Evolutionary conservation across 1,140 invertebrate genomes (phyloP).

Genomic region (Cydia pomonella): DNA sequence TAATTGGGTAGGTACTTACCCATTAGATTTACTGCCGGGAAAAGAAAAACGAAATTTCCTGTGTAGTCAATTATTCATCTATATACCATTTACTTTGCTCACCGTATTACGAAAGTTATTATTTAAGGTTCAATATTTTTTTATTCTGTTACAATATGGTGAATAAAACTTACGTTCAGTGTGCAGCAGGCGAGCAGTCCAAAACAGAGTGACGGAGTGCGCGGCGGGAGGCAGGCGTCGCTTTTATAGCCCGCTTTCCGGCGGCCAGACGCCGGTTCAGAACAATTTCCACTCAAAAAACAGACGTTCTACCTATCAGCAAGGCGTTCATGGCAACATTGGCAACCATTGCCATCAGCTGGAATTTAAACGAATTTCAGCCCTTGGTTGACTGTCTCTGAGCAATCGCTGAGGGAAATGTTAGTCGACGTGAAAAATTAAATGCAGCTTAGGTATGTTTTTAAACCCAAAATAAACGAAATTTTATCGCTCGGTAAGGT

Average conservation of each 20-base stretch:
- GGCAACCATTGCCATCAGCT: neutral
- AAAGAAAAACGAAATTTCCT: no score
- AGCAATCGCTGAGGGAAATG: no score
- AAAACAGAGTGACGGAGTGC: constrained; percentile 14
- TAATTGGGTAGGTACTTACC: no score
- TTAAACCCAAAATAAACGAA: no score
- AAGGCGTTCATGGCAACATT: neutral
- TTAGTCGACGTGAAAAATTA: no score
- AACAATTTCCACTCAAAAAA: neutral
- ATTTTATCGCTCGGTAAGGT: no score
- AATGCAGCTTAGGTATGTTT: no score
- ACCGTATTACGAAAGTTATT: no score
- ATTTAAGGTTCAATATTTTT: neutral
- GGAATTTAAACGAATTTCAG: neutral
- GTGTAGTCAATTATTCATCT: no score
- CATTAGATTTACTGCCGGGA: no score
- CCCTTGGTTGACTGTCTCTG: no score
- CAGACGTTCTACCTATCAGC: neutral
- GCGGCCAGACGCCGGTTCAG: constrained; percentile 1
- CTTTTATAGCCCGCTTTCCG: constrained; percentile 5
- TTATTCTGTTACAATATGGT: neutral
- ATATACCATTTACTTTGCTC: no score
- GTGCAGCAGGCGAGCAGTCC: constrained; percentile 3
- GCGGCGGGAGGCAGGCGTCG: constrained; percentile 1
- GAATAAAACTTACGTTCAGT: constrained; percentile 8